A percentile compares a stretch with the other conserved stretches of the same genome.
phyloP scores from a whole-genome alignment of 2,888 invertebrate species.

The Phortica magna region DNA sequence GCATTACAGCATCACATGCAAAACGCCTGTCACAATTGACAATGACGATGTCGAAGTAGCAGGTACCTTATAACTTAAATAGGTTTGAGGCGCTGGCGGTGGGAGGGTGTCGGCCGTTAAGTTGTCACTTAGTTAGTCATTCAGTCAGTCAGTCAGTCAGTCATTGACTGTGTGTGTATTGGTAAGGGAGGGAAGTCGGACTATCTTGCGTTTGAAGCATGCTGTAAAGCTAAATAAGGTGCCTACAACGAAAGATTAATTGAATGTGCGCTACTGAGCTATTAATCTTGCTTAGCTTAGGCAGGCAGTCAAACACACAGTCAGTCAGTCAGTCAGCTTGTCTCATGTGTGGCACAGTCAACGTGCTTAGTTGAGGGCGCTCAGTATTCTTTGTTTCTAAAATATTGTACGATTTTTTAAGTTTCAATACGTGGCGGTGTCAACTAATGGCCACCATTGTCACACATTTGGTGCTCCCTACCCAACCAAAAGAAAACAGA shows the following conservation, averaged over 20 bases:
- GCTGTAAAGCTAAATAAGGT: slow-evolving; percentile 42
- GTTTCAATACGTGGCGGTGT: slow-evolving; percentile 58
- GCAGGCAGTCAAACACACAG: slow-evolving; percentile 35
- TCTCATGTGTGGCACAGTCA: background rate
- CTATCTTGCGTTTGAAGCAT: background rate
- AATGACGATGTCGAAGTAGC: slow-evolving; percentile 64
- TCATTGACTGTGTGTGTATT: background rate
- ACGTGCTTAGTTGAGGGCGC: background rate
- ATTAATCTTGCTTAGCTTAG: slow-evolving; percentile 75
- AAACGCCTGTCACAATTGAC: slow-evolving; percentile 66
- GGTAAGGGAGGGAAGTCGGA: background rate
- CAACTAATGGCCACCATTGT: slow-evolving; percentile 64
- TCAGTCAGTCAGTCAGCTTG: slow-evolving; percentile 23
- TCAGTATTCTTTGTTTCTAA: slow-evolving; percentile 61
- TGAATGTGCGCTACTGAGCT: slow-evolving; percentile 72
- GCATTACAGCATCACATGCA: slow-evolving; percentile 35
- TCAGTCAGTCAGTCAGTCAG: slow-evolving; percentile 14
- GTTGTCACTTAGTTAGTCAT: slow-evolving; percentile 50
- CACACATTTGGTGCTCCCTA: slow-evolving; percentile 36
- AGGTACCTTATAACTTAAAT: slow-evolving; percentile 55
- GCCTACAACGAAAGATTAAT: slow-evolving; percentile 72
- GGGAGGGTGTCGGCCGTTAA: slow-evolving; percentile 56
- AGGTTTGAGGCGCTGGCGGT: background rate
- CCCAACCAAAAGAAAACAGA: slow-evolving; percentile 57
- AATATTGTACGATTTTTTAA: slow-evolving; percentile 66